Conservation (phyloP, 2,888 invertebrate genomes). For the Cryptocephalus moraei region DNA sequence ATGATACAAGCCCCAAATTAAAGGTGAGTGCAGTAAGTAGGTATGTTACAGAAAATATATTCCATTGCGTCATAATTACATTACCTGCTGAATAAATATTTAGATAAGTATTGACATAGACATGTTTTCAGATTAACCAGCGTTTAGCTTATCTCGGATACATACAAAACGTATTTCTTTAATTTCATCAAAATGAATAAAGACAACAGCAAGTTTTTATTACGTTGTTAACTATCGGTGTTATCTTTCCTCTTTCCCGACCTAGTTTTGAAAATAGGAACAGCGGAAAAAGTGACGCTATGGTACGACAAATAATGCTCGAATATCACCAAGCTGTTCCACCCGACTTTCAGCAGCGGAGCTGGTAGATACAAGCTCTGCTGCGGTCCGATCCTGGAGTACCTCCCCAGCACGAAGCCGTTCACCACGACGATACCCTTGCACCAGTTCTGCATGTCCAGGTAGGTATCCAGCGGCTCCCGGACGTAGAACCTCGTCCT, state of each 20-base stretch:
- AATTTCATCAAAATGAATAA: too few relatives aligned
- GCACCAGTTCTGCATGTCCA: conserved; percentile 73
- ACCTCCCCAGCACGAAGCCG: conserved; percentile 76
- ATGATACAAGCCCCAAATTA: too few relatives aligned
- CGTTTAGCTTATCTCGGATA: too few relatives aligned
- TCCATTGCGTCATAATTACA: too few relatives aligned
- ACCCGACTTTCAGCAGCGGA: conserved; percentile 52
- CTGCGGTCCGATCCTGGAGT: conserved; percentile 70
- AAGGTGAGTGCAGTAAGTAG: too few relatives aligned
- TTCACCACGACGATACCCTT: conserved; percentile 82
- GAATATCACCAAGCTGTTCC: conserved; percentile 32
- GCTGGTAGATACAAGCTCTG: conserved; percentile 74
- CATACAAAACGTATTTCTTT: too few relatives aligned
- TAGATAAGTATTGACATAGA: too few relatives aligned
- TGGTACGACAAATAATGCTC: conserved; percentile 30
- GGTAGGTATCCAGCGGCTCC: conserved; percentile 61
- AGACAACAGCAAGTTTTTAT: too few relatives aligned
- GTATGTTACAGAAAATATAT: too few relatives aligned
- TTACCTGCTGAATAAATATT: too few relatives aligned
- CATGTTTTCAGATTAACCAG: too few relatives aligned
- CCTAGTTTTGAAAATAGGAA: conserved; percentile 19
- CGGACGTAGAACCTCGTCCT: conserved; percentile 40
- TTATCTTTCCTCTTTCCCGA: background rate
- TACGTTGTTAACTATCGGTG: too few relatives aligned
- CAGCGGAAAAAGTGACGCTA: conserved; percentile 21